Percentiles rank a stretch among this genome's conserved stretches.
Conservation (phyloP, 1,140 invertebrate species). For the Drosophila repleta region DNA sequence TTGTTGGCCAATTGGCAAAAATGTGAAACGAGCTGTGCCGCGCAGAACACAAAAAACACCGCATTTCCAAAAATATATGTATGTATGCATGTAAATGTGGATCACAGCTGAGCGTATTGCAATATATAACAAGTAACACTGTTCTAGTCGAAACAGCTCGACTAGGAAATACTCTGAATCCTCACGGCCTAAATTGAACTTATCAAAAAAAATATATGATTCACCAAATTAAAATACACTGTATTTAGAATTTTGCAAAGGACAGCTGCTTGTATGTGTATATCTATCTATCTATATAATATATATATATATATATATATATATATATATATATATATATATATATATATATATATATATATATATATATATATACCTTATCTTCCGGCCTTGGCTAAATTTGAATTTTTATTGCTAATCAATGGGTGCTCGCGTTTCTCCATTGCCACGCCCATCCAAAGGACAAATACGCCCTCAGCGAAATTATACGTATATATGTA, state of each 20-base stretch:
- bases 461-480: conserved; percentile 6
- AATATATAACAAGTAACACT: too few relatives aligned
- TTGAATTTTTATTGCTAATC: conserved; percentile 84
- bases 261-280: conserved; percentile 18
- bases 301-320: background rate
- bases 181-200: too few relatives aligned
- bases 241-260: conserved; percentile 20
- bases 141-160: too few relatives aligned
- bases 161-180: too few relatives aligned
- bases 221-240: conserved; percentile 11
- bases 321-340: background rate
- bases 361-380: conserved; percentile 13
- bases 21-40: conserved; percentile 60
- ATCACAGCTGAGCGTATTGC: conserved; percentile 34
- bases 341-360: background rate
- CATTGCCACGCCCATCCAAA: conserved; percentile 52
- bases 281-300: too few relatives aligned
- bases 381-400: conserved; percentile 70
- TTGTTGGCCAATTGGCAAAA: conserved; percentile 82
- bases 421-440: conserved; percentile 47
- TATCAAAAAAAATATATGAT: too few relatives aligned
- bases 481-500: conserved; percentile 81
- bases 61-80: conserved; percentile 32
- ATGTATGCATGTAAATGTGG: conserved; percentile 31
- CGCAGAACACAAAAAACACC: conserved; percentile 34